Percentiles rank a stretch among this genome's conserved stretches.
Evolutionary conservation across 2,888 invertebrate genomes (phyloP).

Genomic region (Helleia helle): DNA sequence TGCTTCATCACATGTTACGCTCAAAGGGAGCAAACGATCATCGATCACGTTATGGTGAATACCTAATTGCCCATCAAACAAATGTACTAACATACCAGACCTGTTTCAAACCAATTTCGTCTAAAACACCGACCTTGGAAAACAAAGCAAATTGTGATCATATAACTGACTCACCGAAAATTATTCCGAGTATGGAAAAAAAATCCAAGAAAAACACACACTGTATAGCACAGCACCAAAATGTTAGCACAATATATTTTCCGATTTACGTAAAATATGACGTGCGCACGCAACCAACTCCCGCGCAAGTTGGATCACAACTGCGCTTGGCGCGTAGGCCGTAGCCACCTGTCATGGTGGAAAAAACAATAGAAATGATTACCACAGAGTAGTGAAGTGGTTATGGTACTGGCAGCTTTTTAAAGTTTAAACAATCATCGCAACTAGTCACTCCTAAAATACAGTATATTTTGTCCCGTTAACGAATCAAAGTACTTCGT

Average conservation of each 20-base stretch:
- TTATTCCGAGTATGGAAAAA: conserved; percentile 22
- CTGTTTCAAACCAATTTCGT: conserved; percentile 6
- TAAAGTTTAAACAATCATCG: conserved; percentile 17
- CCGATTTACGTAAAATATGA: conserved; percentile 18
- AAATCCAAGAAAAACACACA: conserved; percentile 17
- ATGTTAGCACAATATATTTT: conserved; percentile 17
- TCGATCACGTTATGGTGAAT: conserved; percentile 6
- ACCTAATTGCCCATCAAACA: conserved; percentile 1
- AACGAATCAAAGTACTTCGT: neutral
- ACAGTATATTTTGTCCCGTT: conserved; percentile 1
- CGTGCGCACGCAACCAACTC: conserved; percentile 37
- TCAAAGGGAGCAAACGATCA: too few species aligned
- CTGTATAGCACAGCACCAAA: conserved; percentile 16
- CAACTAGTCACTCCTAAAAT: conserved; percentile 6
- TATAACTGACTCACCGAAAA: conserved; percentile 43
- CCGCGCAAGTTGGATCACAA: conserved; percentile 45
- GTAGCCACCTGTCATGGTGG: conserved; percentile 22
- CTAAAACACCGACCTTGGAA: conserved; percentile 6
- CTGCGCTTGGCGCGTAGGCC: conserved; percentile 35
- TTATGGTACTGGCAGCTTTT: conserved; percentile 28
- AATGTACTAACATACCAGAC: neutral
- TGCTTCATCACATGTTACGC: neutral
- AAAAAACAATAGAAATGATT: conserved; percentile 65
- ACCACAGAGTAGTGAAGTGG: conserved; percentile 15
- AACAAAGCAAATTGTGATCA: conserved; percentile 9